A percentile compares a stretch with the other conserved stretches of the same genome.
Conservation (phyloP, 2,888 invertebrate species). For the Campaea margaritaria region DNA sequence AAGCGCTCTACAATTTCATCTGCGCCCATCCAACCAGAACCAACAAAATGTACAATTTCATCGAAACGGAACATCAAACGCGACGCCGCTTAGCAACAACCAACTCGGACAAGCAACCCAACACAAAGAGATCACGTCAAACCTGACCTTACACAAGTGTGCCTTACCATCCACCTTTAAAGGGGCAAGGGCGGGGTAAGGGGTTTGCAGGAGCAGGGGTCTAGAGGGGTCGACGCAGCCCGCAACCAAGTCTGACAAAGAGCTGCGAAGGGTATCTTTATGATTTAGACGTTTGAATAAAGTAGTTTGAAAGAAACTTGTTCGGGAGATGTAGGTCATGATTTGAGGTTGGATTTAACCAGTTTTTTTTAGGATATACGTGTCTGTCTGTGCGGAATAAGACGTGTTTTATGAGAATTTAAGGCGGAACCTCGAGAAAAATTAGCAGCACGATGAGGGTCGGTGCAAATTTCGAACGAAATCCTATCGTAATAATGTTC, state of each 20-base stretch:
- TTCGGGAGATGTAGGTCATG: neutral
- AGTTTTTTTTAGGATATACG: neutral
- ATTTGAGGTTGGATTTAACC: neutral
- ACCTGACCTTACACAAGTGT: constrained; percentile 30
- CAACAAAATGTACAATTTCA: neutral
- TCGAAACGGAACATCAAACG: neutral
- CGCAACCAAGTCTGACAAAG: constrained; percentile 4
- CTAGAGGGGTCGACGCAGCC: constrained; percentile 2
- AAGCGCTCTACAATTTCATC: too few relatives aligned
- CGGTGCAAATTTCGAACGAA: too few relatives aligned
- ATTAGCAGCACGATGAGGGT: too few relatives aligned
- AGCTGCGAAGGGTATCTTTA: neutral
- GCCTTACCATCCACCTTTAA: constrained; percentile 12
- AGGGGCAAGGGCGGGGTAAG: neutral
- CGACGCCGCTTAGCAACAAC: constrained; percentile 13
- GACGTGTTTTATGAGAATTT: too few relatives aligned
- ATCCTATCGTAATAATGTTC: neutral
- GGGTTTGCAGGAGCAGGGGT: constrained; percentile 3
- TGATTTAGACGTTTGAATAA: constrained; percentile 3
- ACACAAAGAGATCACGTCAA: constrained; percentile 10
- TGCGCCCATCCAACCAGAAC: neutral
- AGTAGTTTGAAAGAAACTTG: neutral
- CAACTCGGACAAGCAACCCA: constrained; percentile 2
- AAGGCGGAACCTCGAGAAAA: too few relatives aligned
- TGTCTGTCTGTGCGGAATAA: too few relatives aligned